phyloP scores from a whole-genome alignment of 2,888 invertebrate species.

The Rhimphoctona megacephalus region DNA sequence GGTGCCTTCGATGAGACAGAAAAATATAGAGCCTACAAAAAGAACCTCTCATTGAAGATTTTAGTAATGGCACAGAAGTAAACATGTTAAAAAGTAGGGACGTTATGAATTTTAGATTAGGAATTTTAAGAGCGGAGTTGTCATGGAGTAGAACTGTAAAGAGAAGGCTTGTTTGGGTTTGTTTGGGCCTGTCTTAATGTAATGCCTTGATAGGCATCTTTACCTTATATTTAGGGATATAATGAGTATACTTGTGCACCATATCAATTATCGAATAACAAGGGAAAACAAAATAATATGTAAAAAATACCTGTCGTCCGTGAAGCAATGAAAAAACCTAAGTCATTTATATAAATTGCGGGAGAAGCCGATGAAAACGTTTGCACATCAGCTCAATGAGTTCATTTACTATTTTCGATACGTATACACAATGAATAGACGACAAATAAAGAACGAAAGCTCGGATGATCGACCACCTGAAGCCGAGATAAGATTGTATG shows the following conservation, averaged over 20 bases:
- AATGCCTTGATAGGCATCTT: too few relatives aligned
- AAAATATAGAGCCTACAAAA: too few relatives aligned
- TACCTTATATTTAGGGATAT: too few relatives aligned
- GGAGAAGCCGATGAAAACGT: not conserved
- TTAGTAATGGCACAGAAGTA: too few relatives aligned
- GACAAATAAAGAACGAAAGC: conserved; percentile 6
- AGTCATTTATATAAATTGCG: not conserved
- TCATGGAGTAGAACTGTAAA: too few relatives aligned
- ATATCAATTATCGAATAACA: not conserved
- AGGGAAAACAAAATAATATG: not conserved
- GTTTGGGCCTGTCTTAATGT: too few relatives aligned
- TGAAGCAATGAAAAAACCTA: not conserved
- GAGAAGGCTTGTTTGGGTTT: too few relatives aligned
- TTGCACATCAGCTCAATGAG: conserved; percentile 12
- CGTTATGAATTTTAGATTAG: too few relatives aligned
- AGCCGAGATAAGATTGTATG: conserved; percentile 7
- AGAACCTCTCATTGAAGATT: too few relatives aligned
- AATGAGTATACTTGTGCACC: not conserved
- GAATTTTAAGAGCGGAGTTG: too few relatives aligned
- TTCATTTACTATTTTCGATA: conserved; percentile 11
- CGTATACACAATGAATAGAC: conserved; percentile 12
- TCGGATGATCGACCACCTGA: conserved; percentile 33
- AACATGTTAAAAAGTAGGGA: too few relatives aligned
- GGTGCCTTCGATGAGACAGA: too few relatives aligned
- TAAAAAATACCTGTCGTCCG: not conserved